Base-by-base conservation (phyloP, 2,113 vertebrate species). In the Pelecanoides urinatrix region DNA sequence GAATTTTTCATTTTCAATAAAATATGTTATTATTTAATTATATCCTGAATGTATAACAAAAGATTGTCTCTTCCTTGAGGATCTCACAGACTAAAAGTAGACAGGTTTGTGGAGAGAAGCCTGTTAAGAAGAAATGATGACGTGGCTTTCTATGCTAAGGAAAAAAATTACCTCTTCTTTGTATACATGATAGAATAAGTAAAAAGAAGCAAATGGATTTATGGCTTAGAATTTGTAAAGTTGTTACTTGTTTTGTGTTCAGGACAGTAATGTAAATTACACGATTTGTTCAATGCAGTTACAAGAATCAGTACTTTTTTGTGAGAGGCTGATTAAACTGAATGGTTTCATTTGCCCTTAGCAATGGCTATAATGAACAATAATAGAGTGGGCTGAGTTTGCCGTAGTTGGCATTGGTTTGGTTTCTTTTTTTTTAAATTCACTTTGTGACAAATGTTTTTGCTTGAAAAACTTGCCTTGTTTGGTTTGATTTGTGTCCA, bases 401-500 rank as follows among this genome's bases (percentile, higher is more conserved):
- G 50, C 68, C 91, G 32, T 68, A 74, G 86, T 17, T 89, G 61
- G 32, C 6, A 4, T 16, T 40, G 19, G 5, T 22, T 86, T 85
- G 45, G 8, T 58, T 58, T 58, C 21, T 34, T 10, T 78, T 29
- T 70, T 58, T 83, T 86, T n/a, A 1, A 62, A 92, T 89, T 88
- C 52, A 67, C 30, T 91, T 77, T 74, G 40, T 80, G 58, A 82
- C 13, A 79, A 95, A 94, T 68, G 14, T 20, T 36, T 88, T 92
- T 91, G n/a, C 79, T 85, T 92, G 74, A 79, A 92, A 92, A 90
- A 38, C 90, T 73, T 96, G 70, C 79, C 89, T 96, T 95, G 75
- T 95, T 96, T 93, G 59, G 65, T 73, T 88, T 94, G 95, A 94
- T 95, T 94, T 91, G 91, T 92, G 80, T 81, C 85, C 86, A 94